phyloP scores from a whole-genome alignment of 2,888 invertebrate genomes.

The Strigamia transsilvanica region DNA sequence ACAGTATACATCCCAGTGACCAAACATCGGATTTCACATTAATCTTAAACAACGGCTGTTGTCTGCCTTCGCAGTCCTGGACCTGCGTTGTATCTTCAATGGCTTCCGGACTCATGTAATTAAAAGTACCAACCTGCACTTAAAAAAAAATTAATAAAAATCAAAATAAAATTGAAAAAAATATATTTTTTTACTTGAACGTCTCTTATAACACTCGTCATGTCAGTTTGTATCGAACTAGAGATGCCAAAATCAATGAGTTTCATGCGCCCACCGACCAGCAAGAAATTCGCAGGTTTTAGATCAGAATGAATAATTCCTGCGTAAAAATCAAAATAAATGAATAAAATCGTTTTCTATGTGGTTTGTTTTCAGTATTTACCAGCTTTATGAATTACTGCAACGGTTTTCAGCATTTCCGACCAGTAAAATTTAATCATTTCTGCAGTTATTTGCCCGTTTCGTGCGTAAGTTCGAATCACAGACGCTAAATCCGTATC shows the following conservation, averaged over 20 bases:
- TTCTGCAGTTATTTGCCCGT: conserved; percentile 72
- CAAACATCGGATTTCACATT: conserved; percentile 94
- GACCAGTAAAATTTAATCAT: conserved; percentile 89
- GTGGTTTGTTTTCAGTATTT: background rate
- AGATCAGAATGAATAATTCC: conserved; percentile 96
- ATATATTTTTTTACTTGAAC: conserved; percentile 62
- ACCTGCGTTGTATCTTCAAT: conserved; percentile 64
- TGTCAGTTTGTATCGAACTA: conserved; percentile 83
- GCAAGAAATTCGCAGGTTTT: conserved; percentile 95
- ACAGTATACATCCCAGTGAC: conserved; percentile 96
- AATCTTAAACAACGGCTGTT: conserved; percentile 69
- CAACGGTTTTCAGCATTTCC: conserved; percentile 90
- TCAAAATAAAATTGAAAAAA: background rate
- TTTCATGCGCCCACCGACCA: conserved; percentile 85
- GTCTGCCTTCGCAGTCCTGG: conserved; percentile 48
- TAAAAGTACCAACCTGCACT: conserved; percentile 82
- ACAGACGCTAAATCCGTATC: conserved; percentile 86
- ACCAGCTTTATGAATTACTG: conserved; percentile 90
- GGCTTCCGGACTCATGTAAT: conserved; percentile 96
- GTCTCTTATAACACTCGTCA: conserved; percentile 86
- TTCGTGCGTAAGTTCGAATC: conserved; percentile 68
- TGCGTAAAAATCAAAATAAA: conserved; percentile 61
- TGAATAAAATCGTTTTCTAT: no score
- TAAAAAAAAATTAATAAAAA: conserved; percentile 21
- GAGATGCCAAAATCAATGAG: conserved; percentile 98